A percentile compares a stretch with the other conserved stretches of the same genome.
Conservation (phyloP, 2,888 invertebrate species). For the Leucophenga montana region DNA sequence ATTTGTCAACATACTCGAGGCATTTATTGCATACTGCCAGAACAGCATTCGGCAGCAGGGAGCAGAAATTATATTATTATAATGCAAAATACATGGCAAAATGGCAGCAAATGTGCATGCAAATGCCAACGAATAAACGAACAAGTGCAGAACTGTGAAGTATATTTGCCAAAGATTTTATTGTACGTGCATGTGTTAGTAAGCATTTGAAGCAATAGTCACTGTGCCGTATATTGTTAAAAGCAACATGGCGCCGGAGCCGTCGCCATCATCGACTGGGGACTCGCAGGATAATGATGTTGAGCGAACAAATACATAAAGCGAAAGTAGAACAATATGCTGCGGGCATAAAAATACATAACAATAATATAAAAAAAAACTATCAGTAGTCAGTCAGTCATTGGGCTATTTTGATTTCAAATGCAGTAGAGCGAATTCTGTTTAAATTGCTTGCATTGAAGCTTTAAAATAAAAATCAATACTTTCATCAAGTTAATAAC, state of each 20-base stretch:
- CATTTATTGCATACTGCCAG: conserved; percentile 19
- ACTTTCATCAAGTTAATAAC: too few relatives aligned
- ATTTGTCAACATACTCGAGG: conserved; percentile 22
- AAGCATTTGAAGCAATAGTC: not conserved
- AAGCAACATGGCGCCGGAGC: not conserved
- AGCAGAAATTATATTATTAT: conserved; percentile 11
- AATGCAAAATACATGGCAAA: conserved; percentile 1
- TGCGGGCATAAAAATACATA: conserved; percentile 7
- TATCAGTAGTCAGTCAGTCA: too few relatives aligned
- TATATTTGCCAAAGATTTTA: conserved; percentile 18
- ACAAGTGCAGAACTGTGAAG: not conserved
- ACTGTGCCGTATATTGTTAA: too few relatives aligned
- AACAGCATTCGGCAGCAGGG: not conserved
- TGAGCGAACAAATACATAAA: conserved; percentile 10
- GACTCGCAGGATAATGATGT: not conserved
- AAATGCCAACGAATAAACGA: not conserved
- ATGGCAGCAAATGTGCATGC: not conserved
- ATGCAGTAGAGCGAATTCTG: too few relatives aligned
- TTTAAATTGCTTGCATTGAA: too few relatives aligned
- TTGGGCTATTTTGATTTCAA: too few relatives aligned
- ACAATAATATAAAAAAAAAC: too few relatives aligned
- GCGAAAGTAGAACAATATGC: conserved; percentile 8
- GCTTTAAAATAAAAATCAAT: too few relatives aligned
- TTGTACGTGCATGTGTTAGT: not conserved
- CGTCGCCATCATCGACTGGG: not conserved